Conservation (phyloP, 2,888 invertebrate species). For the Anthophora plumipes region DNA sequence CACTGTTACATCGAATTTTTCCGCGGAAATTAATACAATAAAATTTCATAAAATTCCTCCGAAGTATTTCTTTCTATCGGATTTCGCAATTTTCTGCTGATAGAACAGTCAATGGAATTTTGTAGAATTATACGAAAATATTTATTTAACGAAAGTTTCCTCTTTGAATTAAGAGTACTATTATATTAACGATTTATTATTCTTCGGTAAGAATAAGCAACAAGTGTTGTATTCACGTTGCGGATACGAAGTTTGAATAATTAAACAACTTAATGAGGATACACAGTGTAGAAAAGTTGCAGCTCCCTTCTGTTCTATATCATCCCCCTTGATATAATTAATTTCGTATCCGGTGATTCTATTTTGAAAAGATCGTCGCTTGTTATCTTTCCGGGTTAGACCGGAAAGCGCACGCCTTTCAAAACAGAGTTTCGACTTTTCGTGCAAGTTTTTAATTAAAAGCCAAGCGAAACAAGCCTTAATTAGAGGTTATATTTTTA, state of each 20-base stretch:
- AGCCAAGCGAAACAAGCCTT: constrained; percentile 7
- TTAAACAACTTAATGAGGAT: no score
- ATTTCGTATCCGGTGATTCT: constrained; percentile 1
- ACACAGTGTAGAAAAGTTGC: background rate
- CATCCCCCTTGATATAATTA: background rate
- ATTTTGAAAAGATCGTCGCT: background rate
- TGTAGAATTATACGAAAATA: no score
- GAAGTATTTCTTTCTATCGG: background rate
- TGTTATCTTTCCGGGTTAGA: background rate
- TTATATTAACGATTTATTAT: no score
- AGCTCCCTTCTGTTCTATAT: background rate
- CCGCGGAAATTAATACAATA: background rate
- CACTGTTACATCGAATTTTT: no score
- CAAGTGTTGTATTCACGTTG: background rate
- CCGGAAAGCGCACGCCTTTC: background rate
- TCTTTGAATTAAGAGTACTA: no score
- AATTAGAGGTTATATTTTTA: constrained; percentile 32
- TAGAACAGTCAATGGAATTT: no score
- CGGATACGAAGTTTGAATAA: background rate
- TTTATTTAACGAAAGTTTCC: no score
- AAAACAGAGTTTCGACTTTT: background rate
- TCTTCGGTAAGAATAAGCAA: no score
- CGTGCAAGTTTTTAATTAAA: constrained; percentile 33
- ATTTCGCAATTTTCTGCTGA: background rate
- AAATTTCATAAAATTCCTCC: background rate